Conservation (phyloP, 2,113 vertebrate genomes). For the human (Homo sapiens) region GRCh38 chr6:5758501-5759000, state of each 20-base stretch:
- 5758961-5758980: not conserved
- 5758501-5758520: accelerated
- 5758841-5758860: not conserved
- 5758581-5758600: not conserved
- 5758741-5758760: not conserved
- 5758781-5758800: not conserved
- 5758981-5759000: not conserved
- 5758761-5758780: not conserved
- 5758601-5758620: not conserved
- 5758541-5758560: not conserved
- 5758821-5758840: too few species aligned
- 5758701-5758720: not conserved
- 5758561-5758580: not conserved
- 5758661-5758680: not conserved
- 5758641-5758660: not conserved
- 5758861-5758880: not conserved
- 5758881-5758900: not conserved
- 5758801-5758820: not conserved
- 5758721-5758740: not conserved
- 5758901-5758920: not conserved
- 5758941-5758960: not conserved
- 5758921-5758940: not conserved
- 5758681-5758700: not conserved
- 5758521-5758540: not conserved
- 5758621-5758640: not conserved